These are phyloP conservation scores for Octodon degus DNA, from an alignment of 2,113 vertebrate genomes.

Conservation along the genomic window DNA sequence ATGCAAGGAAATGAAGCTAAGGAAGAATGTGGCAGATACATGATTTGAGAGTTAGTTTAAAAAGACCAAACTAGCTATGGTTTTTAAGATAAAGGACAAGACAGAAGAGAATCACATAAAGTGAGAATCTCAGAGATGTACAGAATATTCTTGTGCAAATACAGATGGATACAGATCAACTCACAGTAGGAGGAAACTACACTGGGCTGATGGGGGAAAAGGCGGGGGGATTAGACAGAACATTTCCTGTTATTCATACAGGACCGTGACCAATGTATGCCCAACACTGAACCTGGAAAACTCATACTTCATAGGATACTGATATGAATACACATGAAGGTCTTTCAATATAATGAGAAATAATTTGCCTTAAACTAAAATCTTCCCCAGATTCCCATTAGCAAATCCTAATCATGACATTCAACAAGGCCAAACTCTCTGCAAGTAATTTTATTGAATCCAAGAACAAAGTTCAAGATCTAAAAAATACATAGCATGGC, in stretches of 20 bases:
- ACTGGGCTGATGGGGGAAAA: background rate
- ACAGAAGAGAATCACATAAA: background rate
- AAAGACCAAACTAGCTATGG: background rate
- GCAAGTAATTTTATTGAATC: background rate
- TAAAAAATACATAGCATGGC: background rate
- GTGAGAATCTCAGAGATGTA: background rate
- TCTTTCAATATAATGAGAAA: background rate
- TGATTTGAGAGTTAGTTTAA: background rate
- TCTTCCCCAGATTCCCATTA: background rate
- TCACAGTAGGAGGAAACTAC: background rate
- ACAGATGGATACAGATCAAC: background rate
- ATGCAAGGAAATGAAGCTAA: background rate
- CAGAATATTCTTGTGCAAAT: background rate
- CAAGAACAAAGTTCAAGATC: slow-evolving; percentile 7
- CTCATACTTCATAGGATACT: background rate
- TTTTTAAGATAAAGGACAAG: background rate
- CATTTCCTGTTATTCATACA: background rate
- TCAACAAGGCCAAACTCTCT: background rate
- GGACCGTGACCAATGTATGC: background rate
- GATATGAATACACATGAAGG: background rate
- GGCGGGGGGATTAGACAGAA: background rate
- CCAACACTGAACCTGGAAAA: background rate
- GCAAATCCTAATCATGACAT: background rate
- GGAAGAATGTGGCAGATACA: background rate
- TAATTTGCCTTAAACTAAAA: background rate